These are phyloP conservation scores for Falcaria lacertinaria DNA, from an alignment of 2,888 invertebrate species.

Conservation along the genomic window DNA sequence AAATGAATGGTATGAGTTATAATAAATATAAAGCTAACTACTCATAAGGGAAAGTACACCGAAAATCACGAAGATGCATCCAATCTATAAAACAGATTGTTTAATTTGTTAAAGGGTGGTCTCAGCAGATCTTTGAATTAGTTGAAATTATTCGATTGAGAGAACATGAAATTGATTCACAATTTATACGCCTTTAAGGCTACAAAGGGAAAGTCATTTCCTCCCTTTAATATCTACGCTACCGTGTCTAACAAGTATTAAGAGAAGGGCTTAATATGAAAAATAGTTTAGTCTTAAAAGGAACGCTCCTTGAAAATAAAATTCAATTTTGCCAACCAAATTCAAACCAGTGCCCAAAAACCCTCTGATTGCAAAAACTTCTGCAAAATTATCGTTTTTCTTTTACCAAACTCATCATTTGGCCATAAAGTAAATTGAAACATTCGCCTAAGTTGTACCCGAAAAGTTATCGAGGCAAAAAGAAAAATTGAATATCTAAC, in stretches of 20 bases:
- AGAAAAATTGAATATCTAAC: conserved; percentile 1
- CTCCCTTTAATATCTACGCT: conserved; percentile 38
- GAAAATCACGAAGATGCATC: no score
- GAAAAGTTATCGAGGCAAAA: conserved; percentile 16
- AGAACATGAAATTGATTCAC: conserved; percentile 51
- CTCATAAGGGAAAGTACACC: no score
- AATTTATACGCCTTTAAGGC: conserved; percentile 52
- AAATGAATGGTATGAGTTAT: no score
- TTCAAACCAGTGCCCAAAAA: background rate
- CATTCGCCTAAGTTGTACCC: conserved; percentile 20
- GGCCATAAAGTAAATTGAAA: conserved; percentile 24
- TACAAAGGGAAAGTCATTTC: conserved; percentile 60
- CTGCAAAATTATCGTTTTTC: no score
- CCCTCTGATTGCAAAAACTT: background rate
- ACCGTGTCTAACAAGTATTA: conserved; percentile 33
- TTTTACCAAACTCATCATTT: no score
- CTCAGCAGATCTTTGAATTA: conserved; percentile 26
- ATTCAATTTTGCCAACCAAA: background rate
- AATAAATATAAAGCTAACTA: no score
- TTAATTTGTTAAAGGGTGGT: conserved; percentile 29
- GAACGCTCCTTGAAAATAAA: no score
- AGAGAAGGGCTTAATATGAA: conserved; percentile 8
- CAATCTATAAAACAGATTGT: conserved; percentile 2
- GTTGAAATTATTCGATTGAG: conserved; percentile 29
- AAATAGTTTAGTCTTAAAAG: background rate